These are phyloP conservation scores for Siniperca chuatsi DNA, from an alignment of 2,113 vertebrate genomes.

Conservation along the genomic window DNA sequence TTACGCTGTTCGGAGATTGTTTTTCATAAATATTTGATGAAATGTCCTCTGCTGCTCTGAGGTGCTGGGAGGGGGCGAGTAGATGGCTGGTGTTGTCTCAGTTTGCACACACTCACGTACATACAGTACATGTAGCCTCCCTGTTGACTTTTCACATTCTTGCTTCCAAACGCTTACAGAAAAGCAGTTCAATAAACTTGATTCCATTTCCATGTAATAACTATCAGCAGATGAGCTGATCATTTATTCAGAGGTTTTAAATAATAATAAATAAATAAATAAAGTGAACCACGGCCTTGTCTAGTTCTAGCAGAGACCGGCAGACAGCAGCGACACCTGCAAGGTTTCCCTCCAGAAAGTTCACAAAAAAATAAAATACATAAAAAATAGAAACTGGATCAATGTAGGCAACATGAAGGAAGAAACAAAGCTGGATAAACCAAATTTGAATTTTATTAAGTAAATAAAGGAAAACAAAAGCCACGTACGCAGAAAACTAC, in stretches of 20 bases:
- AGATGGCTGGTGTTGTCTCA: conserved; percentile 5
- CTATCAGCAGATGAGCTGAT: neutral
- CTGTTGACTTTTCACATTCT: neutral
- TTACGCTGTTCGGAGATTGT: conserved; percentile 83
- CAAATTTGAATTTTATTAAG: too few relatives aligned
- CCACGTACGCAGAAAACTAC: too few relatives aligned
- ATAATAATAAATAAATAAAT: too few relatives aligned
- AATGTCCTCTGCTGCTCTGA: conserved; percentile 83
- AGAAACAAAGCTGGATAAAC: too few relatives aligned
- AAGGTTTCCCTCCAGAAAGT: neutral
- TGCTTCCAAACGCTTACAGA: neutral
- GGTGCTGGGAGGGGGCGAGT: conserved; percentile 41
- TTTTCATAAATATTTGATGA: conserved; percentile 92
- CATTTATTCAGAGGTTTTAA: neutral
- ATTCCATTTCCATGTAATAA: neutral
- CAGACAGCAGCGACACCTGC: neutral
- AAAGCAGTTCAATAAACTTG: neutral
- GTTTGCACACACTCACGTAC: conserved; percentile 5
- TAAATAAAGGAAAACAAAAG: too few relatives aligned
- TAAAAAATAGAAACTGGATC: neutral
- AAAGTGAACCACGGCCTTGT: neutral
- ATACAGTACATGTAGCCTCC: neutral
- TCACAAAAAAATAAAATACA: neutral
- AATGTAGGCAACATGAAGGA: too few relatives aligned
- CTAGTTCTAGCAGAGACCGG: neutral